A percentile compares a stretch with the other conserved stretches of the same genome.
phyloP scores from a whole-genome alignment of 2,888 invertebrate genomes.

The Eristalis pertinax region DNA sequence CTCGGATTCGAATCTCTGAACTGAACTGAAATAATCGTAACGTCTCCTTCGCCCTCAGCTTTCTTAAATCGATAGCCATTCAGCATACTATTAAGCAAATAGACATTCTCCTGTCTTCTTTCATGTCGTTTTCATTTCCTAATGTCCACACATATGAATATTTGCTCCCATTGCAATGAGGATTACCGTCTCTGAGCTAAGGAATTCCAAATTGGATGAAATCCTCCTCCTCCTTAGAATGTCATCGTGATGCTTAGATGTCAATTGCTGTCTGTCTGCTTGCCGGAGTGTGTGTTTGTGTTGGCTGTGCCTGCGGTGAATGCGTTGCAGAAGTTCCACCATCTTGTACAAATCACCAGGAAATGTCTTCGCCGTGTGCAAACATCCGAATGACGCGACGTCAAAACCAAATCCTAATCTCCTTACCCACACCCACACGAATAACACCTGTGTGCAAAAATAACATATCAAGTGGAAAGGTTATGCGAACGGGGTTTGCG shows the following conservation, averaged over 20 bases:
- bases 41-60: slow-evolving; percentile 2
- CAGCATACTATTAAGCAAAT: slow-evolving; percentile 66
- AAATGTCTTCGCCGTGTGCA: slow-evolving; percentile 39
- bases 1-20: slow-evolving; percentile 23
- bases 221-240: slow-evolving; percentile 44
- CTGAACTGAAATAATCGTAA: slow-evolving; percentile 50
- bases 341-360: slow-evolving; percentile 54
- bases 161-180: slow-evolving; percentile 21
- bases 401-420: slow-evolving; percentile 68
- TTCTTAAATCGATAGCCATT: slow-evolving; percentile 65
- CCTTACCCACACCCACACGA: slow-evolving; percentile 13
- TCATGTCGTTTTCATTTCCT: slow-evolving; percentile 49
- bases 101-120: slow-evolving; percentile 42
- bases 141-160: slow-evolving; percentile 68
- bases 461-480: slow-evolving; percentile 22
- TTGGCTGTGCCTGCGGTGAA: not conserved
- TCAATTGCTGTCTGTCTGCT: slow-evolving; percentile 36
- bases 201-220: slow-evolving; percentile 66
- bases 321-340: slow-evolving; percentile 22
- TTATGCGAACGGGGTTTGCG: not conserved
- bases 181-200: slow-evolving; percentile 44
- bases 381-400: slow-evolving; percentile 37
- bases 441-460: slow-evolving; percentile 60
- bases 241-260: slow-evolving; percentile 64
- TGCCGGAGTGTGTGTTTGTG: slow-evolving; percentile 1